Percentiles rank a stretch among this genome's conserved stretches.
These are phyloP conservation scores for Brachyopa scutellaris DNA, from an alignment of 2,888 invertebrate genomes.

Conservation along the genomic window DNA sequence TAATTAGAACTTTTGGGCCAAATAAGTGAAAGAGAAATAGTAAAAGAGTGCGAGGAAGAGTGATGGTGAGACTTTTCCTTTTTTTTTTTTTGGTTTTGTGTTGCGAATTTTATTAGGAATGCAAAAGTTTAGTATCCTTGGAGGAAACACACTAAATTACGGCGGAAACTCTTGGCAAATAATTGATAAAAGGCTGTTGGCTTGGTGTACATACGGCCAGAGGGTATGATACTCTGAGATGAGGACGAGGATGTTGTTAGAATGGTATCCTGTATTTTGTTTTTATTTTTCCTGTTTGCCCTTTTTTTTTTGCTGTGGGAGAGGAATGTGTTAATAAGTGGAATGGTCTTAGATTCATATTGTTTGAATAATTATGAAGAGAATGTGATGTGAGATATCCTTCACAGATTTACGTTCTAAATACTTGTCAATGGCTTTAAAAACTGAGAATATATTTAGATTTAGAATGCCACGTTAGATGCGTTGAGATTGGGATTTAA, in stretches of 20 bases:
- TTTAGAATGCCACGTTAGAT: too few species aligned
- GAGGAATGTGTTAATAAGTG: not conserved
- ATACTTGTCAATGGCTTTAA: too few species aligned
- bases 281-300: not conserved
- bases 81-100: slow-evolving; percentile 20
- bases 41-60: too few species aligned
- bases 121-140: slow-evolving; percentile 61
- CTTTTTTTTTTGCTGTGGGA: too few species aligned
- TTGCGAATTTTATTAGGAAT: slow-evolving; percentile 65
- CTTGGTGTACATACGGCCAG: not conserved
- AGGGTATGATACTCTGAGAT: not conserved
- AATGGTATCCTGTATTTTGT: not conserved
- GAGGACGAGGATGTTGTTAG: not conserved
- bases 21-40: slow-evolving; percentile 38
- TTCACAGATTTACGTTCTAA: too few species aligned
- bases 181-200: slow-evolving; percentile 15
- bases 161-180: slow-evolving; percentile 42
- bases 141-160: slow-evolving; percentile 58
- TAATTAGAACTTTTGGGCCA: slow-evolving; percentile 71
- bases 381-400: too few species aligned
- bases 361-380: not conserved
- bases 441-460: too few species aligned
- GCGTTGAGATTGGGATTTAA: too few species aligned
- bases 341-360: not conserved
- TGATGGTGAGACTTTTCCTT: slow-evolving; percentile 1